Evolutionary conservation across 2,113 vertebrate species (phyloP), one percentile per base, ranked within the genome.

Genomic region (Tychaedon coryphoeus): DNA sequence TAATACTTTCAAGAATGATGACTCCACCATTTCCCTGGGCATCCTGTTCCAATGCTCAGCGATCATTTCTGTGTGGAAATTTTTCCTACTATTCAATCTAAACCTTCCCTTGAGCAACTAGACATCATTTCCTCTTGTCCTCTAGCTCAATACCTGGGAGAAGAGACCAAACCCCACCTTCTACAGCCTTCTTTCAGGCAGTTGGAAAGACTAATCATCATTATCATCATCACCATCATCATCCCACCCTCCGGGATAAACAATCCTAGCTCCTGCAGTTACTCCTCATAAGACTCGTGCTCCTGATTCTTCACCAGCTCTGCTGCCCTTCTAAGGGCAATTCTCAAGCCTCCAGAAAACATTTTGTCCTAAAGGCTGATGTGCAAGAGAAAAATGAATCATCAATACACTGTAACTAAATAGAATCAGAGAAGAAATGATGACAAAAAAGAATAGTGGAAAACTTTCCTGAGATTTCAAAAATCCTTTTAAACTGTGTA

Each of bases 71-170:
- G 10, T 56, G 22, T 8, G 34, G 19, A 82, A 12, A 25, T 47
- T 67, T 80, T 74, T 45, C 28, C 45, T 40, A 10, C 13, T 66
- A 29, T 26, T 38, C 11, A 34, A 16, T 26, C 38, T 54, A 61
- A 67, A 67, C 9, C 11, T 74, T 33, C 29, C 5, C 45, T 45
- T 43, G 28, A 19, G 6, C 15, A 60, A 24, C 17, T 26, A n/a
- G 10, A 40, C 0, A 0, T 14, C 8, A 74, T 61, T 40, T 40
- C 14, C 4, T 54, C 8, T 69, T 40, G 20, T 47, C 17, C 16
- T 47, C 25, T 38, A 58, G 8, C 31, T 50, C 25, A 12, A 26
- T 26, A 50, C 8, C 8, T 50, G 48, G 14, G 10, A 69, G 33
- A 69, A 45, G 28, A 45, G 38, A 47, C 15, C 19, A 70, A 45